Evolutionary conservation across 2,888 invertebrate genomes (phyloP).

Genomic region (Sminthurides aquaticus): DNA sequence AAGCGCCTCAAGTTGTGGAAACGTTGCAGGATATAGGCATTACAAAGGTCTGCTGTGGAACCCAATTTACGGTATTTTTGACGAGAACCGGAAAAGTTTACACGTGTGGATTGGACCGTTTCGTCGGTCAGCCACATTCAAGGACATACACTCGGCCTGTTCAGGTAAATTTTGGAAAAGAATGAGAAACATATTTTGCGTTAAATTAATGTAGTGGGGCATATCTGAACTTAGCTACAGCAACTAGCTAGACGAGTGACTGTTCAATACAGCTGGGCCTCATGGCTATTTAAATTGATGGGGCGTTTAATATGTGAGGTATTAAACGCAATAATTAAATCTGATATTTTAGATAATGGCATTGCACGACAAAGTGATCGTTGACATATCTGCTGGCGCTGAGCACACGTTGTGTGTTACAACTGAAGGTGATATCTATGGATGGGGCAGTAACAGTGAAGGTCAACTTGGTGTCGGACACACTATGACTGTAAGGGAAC

Average conservation of each 20-base stretch:
- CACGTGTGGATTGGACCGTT: conserved; percentile 57
- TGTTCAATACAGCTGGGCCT: no score
- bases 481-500: conserved; percentile 54
- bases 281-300: no score
- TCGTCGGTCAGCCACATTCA: conserved; percentile 54
- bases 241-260: no score
- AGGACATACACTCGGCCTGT: conserved; percentile 53
- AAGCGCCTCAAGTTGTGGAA: conserved; percentile 50
- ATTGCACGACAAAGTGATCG: conserved; percentile 51
- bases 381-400: conserved; percentile 57
- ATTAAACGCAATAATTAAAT: no score
- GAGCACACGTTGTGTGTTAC: conserved; percentile 54
- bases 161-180: conserved; percentile 44
- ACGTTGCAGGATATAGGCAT: conserved; percentile 53
- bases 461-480: conserved; percentile 57
- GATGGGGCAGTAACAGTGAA: conserved; percentile 49
- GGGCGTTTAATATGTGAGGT: no score
- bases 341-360: conserved; percentile 46
- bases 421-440: conserved; percentile 33
- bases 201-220: no score
- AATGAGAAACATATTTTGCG: not conserved
- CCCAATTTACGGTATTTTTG: conserved; percentile 58
- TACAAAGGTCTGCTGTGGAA: conserved; percentile 58
- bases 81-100: conserved; percentile 55
- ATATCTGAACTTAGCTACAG: no score